Percentiles rank a stretch among this genome's conserved stretches.
Conservation (phyloP, 1,140 invertebrate genomes). For the Drosophila lacertosa region DNA sequence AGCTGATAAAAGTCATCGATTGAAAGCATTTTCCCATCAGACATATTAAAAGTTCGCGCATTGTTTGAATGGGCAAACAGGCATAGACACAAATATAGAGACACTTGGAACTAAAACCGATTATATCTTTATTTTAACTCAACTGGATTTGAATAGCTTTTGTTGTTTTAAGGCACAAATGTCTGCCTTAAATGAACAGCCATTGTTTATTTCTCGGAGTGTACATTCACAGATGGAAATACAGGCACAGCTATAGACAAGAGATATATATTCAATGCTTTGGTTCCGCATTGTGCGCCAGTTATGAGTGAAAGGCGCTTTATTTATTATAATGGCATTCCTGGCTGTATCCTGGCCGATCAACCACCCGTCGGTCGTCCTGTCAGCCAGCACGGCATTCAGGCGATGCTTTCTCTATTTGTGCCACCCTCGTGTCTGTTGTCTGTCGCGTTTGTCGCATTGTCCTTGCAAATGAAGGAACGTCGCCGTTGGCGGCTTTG, state of each 20-base stretch:
- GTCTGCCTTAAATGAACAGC: no score
- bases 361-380: no score
- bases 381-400: constrained; percentile 46
- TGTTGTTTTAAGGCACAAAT: no score
- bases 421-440: not conserved
- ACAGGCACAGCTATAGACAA: constrained; percentile 20
- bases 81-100: constrained; percentile 3
- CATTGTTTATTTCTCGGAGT: no score
- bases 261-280: constrained; percentile 63
- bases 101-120: no score
- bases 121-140: no score
- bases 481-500: constrained; percentile 53
- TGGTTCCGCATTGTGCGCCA: constrained; percentile 65
- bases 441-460: constrained; percentile 49
- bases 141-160: no score
- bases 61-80: constrained; percentile 54
- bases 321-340: constrained; percentile 81
- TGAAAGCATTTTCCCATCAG: constrained; percentile 50
- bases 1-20: constrained; percentile 61
- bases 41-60: constrained; percentile 68
- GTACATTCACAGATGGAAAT: constrained; percentile 11
- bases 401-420: constrained; percentile 47
- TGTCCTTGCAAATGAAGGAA: constrained; percentile 81
- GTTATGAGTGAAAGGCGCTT: constrained; percentile 80
- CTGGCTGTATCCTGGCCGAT: constrained; percentile 35